Percentiles rank a stretch among this genome's conserved stretches.
Conservation (phyloP, 2,888 invertebrate genomes). For the Nephrotoma flavescens region DNA sequence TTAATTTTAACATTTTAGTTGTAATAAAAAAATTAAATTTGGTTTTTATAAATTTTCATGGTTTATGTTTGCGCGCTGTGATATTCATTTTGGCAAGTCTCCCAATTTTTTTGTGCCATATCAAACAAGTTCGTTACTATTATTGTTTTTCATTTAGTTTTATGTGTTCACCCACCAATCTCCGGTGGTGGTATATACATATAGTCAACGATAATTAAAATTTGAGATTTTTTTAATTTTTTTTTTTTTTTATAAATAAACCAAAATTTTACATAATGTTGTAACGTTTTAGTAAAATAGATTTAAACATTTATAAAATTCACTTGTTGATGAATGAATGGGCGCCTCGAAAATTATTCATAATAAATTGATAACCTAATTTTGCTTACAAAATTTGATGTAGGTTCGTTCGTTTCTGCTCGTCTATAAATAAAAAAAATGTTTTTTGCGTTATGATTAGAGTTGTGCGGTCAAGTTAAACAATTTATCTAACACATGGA, state of each 20-base stretch:
- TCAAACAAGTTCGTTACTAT: not conserved
- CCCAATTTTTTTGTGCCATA: not conserved
- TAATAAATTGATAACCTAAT: not conserved
- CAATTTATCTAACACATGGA: not conserved
- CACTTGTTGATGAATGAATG: too few relatives aligned
- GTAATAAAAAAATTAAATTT: not conserved
- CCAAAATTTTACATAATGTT: not conserved
- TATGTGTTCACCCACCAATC: not conserved
- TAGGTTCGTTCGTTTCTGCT: not conserved
- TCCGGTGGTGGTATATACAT: not conserved
- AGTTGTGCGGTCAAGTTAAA: not conserved
- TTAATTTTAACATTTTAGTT: not conserved
- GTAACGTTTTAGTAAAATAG: not conserved
- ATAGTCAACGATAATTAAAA: not conserved
- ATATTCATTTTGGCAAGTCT: not conserved
- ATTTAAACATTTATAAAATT: too few relatives aligned
- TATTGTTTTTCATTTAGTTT: not conserved
- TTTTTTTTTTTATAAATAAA: not conserved
- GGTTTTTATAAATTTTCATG: not conserved
- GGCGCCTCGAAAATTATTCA: too few relatives aligned
- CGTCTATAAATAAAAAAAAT: not conserved
- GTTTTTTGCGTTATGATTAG: not conserved
- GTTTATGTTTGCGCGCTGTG: not conserved
- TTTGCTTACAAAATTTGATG: not conserved
- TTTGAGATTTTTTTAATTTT: not conserved